Conservation (phyloP, 1,140 invertebrate genomes). For the Drosophila sechellia region DNA sequence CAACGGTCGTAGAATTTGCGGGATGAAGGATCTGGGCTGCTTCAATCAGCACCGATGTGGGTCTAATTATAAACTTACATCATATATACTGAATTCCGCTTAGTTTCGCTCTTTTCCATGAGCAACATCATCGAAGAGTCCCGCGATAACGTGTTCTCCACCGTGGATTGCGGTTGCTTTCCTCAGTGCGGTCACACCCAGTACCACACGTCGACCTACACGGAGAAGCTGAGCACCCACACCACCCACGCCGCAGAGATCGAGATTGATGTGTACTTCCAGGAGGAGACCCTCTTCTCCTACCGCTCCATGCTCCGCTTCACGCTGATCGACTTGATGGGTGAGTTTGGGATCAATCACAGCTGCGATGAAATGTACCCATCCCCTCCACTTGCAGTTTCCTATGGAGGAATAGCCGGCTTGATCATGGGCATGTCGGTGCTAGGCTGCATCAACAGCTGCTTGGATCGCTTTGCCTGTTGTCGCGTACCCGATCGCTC, state of each 20-base stretch:
- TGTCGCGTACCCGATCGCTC: constrained; percentile 25
- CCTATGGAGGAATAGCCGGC: constrained; percentile 72
- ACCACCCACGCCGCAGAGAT: constrained; percentile 6
- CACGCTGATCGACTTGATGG: constrained; percentile 68
- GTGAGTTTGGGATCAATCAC: constrained; percentile 16
- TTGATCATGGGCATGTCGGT: constrained; percentile 68
- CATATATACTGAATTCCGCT: not conserved
- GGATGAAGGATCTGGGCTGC: constrained; percentile 40
- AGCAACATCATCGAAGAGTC: constrained; percentile 76
- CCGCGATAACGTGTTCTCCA: constrained; percentile 44
- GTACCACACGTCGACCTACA: constrained; percentile 62
- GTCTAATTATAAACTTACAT: not conserved
- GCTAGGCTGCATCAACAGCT: constrained; percentile 51
- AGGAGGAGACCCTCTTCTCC: constrained; percentile 71
- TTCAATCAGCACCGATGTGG: constrained; percentile 43
- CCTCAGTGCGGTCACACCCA: constrained; percentile 66
- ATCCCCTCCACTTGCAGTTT: constrained; percentile 33
- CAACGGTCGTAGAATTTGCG: constrained; percentile 1
- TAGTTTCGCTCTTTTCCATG: constrained; percentile 51
- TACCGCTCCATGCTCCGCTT: constrained; percentile 69
- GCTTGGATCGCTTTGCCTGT: constrained; percentile 53
- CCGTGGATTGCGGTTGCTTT: constrained; percentile 62
- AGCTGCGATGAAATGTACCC: not conserved
- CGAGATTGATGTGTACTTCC: constrained; percentile 69
- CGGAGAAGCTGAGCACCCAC: constrained; percentile 33